Evolutionary conservation across 2,797 vertebrate species (phyloP), one percentile per base, ranked within the genome.

Genomic region (Micromesistius poutassou): DNA sequence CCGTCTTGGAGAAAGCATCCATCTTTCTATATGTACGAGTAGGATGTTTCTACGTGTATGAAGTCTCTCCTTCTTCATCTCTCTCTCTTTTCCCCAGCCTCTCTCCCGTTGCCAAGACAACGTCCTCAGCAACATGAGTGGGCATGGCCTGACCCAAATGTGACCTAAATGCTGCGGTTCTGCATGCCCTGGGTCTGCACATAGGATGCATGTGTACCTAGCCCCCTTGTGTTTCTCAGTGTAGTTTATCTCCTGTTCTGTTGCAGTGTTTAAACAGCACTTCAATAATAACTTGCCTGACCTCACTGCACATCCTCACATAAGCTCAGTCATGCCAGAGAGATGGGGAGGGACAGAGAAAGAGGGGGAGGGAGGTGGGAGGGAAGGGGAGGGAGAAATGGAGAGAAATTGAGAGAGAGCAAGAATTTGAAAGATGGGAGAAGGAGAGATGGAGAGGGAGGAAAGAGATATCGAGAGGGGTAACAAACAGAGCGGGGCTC

Each of bases 71-170:
- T 19, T 25, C 70, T 73, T 13, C 12, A 74, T 74, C 40, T 71
- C 33, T 35, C 50, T 62, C 42, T 75, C 46, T 25, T 30, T 31
- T 16, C 82, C 84, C 80, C 5, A 3, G n/a, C 66, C 28, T 30
- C 30, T 30, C 68, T 16, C 68, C 4, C 30, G 89, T 92, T 90
- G 82, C 91, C 87, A 90, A 90, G 84, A 89, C 83, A 89, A 93
- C 91, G 80, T 84, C 79, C 73, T 83, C 81, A 88, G 55, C n/a
- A 88, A 84, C 82, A 79, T 79, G 81, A 73, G 3, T 72, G 82
- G 74, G 3, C 74, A 77, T 33, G 33, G 38, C 73, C 76, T 62
- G 55, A 62, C 55, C 55, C 55, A 62, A 16, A 25, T 62, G 22
- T 62, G 55, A 62, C 55, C 55, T 62, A 25, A 62, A 62, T 19